These are phyloP conservation scores for Parnassius smintheus DNA, from an alignment of 2,888 invertebrate species.

Conservation along the genomic window DNA sequence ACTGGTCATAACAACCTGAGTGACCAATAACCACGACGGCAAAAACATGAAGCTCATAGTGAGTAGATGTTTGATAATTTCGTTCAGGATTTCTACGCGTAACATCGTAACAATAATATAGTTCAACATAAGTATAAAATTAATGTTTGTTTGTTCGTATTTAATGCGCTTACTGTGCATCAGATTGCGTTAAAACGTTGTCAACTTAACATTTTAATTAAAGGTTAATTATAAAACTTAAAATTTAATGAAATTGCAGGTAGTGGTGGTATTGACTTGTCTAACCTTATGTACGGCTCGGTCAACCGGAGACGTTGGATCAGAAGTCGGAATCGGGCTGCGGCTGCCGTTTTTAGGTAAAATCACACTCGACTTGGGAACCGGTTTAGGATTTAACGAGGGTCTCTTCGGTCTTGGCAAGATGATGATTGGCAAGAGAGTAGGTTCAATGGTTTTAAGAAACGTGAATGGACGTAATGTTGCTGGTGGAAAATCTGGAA, in stretches of 20 bases:
- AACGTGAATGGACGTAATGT: neutral
- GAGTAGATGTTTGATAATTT: too few species aligned
- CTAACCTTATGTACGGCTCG: neutral
- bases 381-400: neutral
- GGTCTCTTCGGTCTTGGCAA: slow-evolving; percentile 7
- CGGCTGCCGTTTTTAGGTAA: slow-evolving; percentile 6
- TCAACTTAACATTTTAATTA: too few species aligned
- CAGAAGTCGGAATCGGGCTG: neutral
- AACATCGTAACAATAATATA: too few species aligned
- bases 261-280: neutral
- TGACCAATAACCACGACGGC: too few species aligned
- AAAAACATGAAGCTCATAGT: too few species aligned
- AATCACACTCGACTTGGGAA: neutral
- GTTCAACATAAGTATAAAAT: too few species aligned
- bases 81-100: too few species aligned
- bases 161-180: too few species aligned
- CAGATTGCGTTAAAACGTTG: too few species aligned
- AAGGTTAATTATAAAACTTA: too few species aligned
- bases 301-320: neutral
- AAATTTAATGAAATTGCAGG: neutral
- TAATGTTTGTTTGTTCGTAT: too few species aligned
- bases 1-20: too few species aligned
- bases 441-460: neutral
- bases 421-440: neutral
- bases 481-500: neutral